phyloP scores from a whole-genome alignment of 2,797 vertebrate species.

The Brotogeris chrysoptera region DNA sequence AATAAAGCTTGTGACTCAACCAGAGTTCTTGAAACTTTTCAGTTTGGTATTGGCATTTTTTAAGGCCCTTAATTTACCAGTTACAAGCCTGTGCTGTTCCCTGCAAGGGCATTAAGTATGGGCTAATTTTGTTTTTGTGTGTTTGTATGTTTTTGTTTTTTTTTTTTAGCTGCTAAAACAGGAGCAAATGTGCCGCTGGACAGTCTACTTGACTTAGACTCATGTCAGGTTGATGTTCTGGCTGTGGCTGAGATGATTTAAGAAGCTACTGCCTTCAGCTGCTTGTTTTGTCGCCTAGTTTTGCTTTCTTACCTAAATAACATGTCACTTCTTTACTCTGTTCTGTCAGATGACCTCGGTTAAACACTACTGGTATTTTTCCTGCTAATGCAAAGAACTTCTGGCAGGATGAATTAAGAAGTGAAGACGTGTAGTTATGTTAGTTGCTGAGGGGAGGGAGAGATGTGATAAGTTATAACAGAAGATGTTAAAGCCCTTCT shows the following conservation, averaged over 20 bases:
- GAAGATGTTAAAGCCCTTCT: not conserved
- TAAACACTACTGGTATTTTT: not conserved
- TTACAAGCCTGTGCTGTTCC: not conserved
- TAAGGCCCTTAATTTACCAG: not conserved
- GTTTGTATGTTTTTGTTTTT: not conserved
- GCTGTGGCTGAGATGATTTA: not conserved
- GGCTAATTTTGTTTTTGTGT: too few relatives aligned
- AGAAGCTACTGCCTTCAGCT: not conserved
- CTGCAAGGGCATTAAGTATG: not conserved
- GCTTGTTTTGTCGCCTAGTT: not conserved
- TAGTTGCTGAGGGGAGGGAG: not conserved
- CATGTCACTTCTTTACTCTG: fast-evolving
- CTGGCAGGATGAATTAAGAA: not conserved
- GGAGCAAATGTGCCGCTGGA: not conserved
- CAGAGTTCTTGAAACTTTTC: not conserved
- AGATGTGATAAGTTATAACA: not conserved
- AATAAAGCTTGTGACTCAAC: not conserved
- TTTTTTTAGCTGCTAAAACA: not conserved
- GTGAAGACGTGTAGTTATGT: not conserved
- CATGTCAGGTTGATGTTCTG: not conserved
- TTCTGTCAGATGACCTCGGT: not conserved
- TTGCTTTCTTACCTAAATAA: not conserved
- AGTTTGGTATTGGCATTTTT: not conserved
- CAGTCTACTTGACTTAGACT: not conserved
- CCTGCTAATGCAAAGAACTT: not conserved